phyloP scores from a whole-genome alignment of 2,113 vertebrate species.

The Scomber scombrus region DNA sequence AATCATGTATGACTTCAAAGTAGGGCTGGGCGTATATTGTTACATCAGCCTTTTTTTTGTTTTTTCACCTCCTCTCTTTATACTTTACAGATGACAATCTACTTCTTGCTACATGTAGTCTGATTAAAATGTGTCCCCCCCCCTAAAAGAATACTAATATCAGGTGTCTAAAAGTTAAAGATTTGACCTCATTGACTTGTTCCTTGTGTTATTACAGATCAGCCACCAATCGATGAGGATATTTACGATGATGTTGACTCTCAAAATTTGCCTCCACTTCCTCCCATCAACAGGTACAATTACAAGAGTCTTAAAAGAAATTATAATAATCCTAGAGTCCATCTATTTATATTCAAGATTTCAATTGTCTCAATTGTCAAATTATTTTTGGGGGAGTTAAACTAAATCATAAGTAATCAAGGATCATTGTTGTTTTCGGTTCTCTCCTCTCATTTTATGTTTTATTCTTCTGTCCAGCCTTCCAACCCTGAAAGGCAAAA shows the following conservation, averaged over 20 bases:
- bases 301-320: not conserved
- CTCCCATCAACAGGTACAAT: conserved; percentile 81
- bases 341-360: not conserved
- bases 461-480: conserved; percentile 59
- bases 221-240: conserved; percentile 71
- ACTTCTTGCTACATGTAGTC: not conserved
- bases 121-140: not conserved
- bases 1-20: not conserved
- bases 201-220: conserved; percentile 41
- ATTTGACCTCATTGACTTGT: not conserved
- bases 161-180: too few relatives aligned
- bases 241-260: conserved; percentile 93
- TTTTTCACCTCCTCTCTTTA: not conserved
- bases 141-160: not conserved
- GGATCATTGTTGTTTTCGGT: not conserved
- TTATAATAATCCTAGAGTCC: not conserved
- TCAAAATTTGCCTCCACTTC: conserved; percentile 79
- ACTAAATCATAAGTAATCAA: too few relatives aligned
- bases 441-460: not conserved
- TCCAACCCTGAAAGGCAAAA: conserved; percentile 62
- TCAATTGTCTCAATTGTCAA: not conserved
- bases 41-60: too few relatives aligned
- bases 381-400: too few relatives aligned
- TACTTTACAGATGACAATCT: not conserved
- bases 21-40: too few relatives aligned